Base-by-base conservation (phyloP, 2,113 vertebrate genomes). In the Leptodactylus fuscus region DNA sequence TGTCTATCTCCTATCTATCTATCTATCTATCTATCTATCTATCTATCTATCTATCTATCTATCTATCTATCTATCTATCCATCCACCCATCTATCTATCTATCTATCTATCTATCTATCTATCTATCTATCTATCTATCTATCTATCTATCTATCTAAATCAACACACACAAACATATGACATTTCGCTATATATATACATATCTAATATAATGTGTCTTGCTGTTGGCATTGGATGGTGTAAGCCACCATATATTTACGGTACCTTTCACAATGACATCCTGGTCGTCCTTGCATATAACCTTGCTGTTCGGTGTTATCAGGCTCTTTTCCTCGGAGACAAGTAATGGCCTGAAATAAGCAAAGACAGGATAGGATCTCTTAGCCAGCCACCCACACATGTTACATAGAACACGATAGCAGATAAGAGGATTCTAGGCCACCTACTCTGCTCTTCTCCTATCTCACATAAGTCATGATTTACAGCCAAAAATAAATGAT, bases 241-340 rank as follows among this genome's bases (percentile, higher is more conserved):
- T 8, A n/a, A 71, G n/a, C n/a, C 2, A 24, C 11, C n/a, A 44
- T 12, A 32, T 18, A 24, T 32, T 0, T 15, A n/a, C n/a, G n/a
- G 89, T 89, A 99, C 98, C 98, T 95, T 98, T 97, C 79, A 98
- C 94, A 0, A 98, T 91, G 58, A 94, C 88, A 0, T 97, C 96
- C 0, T 94, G 89, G 11, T 98, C 96, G 27, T 97, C 96, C 88
- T 97, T 96, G 44, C 93, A 80, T 0, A 90, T 92, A 88, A 88
- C 92, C 3, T 94, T 95, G 32, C 90, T 95, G 91, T 96, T 97
- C 87, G 97, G 95, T 5, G 93, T 91, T 3, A 98, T 98, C 89
- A 98, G 96, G 89, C 94, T 97, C 87, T 95, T 97, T 92, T 99
- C 97, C 65, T 97, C 97, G 0, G 95, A 90, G 0, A 91, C 94